These are phyloP conservation scores for Gymnobelideus leadbeateri DNA, from an alignment of 2,113 vertebrate species.

Conservation along the genomic window DNA sequence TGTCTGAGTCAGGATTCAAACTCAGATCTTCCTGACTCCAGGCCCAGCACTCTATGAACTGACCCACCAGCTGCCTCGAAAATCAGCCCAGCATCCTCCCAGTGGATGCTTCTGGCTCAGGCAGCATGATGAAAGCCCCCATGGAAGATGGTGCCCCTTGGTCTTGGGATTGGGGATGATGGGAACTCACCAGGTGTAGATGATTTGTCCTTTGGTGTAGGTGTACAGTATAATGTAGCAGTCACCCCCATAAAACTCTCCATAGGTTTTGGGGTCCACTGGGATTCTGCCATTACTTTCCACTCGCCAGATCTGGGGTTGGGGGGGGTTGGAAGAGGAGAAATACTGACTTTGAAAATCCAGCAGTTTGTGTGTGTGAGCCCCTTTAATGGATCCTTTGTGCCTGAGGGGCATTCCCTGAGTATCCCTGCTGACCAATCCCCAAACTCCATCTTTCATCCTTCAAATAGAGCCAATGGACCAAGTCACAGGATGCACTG, in stretches of 20 bases:
- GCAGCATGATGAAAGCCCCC: not conserved
- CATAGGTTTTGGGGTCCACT: conserved; percentile 83
- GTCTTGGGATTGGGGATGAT: not conserved
- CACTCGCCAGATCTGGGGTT: conserved; percentile 93
- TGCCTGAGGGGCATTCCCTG: not conserved
- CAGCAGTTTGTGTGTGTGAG: not conserved
- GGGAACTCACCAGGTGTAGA: conserved; percentile 92
- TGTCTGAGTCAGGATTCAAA: no score
- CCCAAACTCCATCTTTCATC: not conserved
- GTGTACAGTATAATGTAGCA: conserved; percentile 96
- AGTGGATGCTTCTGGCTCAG: no score
- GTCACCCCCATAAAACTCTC: conserved; percentile 94
- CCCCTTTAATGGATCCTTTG: not conserved
- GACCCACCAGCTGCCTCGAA: no score
- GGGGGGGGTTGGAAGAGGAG: not conserved
- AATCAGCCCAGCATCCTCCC: no score
- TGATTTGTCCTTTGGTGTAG: conserved; percentile 89
- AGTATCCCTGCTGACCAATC: not conserved
- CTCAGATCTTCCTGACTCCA: not conserved
- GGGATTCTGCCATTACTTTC: conserved; percentile 88
- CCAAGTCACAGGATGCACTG: no score
- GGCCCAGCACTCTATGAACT: no score
- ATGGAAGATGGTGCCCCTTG: not conserved
- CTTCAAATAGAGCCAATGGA: not conserved
- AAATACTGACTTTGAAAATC: not conserved